Conservation (phyloP, 2,888 invertebrate genomes). For the Nomada ferruginata region DNA sequence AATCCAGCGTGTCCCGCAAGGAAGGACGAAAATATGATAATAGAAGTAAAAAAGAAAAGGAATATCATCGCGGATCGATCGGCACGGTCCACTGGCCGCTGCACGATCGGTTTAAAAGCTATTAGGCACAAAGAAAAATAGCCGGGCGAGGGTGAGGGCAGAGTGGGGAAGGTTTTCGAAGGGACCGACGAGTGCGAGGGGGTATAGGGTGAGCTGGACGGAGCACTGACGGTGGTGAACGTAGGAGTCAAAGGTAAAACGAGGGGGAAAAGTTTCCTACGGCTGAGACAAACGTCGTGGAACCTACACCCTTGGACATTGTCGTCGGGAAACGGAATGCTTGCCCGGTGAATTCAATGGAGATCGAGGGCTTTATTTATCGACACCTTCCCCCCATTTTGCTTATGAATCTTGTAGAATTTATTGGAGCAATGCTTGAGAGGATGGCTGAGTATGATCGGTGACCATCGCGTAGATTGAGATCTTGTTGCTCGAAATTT, state of each 20-base stretch:
- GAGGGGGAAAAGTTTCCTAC: not conserved
- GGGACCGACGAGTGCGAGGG: not conserved
- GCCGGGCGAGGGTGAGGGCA: not conserved
- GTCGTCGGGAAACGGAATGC: not conserved
- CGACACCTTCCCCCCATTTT: too few species aligned
- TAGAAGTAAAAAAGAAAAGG: not conserved
- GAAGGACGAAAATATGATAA: not conserved
- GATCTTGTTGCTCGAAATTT: not conserved
- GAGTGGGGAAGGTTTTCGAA: not conserved
- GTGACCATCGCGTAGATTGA: not conserved
- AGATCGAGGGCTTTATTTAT: too few species aligned
- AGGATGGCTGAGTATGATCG: too few species aligned
- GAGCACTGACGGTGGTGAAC: not conserved
- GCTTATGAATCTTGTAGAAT: too few species aligned
- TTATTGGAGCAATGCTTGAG: too few species aligned
- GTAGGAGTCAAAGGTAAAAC: conserved; percentile 32
- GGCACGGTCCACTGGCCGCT: not conserved
- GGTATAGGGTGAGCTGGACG: not conserved
- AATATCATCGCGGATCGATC: conserved; percentile 9
- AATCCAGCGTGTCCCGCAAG: not conserved
- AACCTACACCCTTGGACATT: not conserved
- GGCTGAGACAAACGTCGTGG: conserved; percentile 4
- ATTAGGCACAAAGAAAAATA: not conserved
- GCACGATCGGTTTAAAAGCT: not conserved
- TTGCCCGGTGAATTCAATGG: too few species aligned